Base-by-base conservation (phyloP, 2,797 vertebrate species). In the Leuciscus waleckii region DNA sequence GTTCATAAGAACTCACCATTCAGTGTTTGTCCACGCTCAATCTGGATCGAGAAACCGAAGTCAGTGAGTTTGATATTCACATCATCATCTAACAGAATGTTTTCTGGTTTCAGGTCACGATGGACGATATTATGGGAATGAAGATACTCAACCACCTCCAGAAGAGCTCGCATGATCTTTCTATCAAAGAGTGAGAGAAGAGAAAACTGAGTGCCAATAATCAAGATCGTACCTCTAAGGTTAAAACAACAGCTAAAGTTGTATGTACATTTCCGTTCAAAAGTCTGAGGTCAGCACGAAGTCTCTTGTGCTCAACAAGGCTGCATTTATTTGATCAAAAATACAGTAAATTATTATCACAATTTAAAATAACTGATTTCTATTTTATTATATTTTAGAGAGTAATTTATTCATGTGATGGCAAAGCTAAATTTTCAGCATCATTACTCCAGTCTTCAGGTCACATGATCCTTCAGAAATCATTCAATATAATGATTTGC, bases 51-150 rank as follows among this genome's bases (percentile, higher is more conserved):
- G 79, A 99, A 99, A 81, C 98, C 98, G 0, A 99, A 99, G 92
- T 99, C 98, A 0, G 97, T 99, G 86, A 99, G 96, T 90, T 97
- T 99, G 90, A 99, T 98, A 92, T 98, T 98, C 97, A 96, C 98
- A 86, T 98, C 1, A 0, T 99, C 98, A 0, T 99, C 98, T 88
- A 99, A 89, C 7, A 99, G 96, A 92, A 99, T 98, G 92, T 99
- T 99, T 91, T 99, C 97, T 0, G 98, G 98, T 93, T 99, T 99
- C 85, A 99, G 94, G 90, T 99, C 98, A 39, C 98, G 92, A 84
- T 99, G 98, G 79, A 99, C 96, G 0, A 99, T 98, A 94, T 97
- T 95, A 89, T 97, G 95, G 86, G 90, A 81, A 88, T 99, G 98
- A 71, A 99, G 95, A 88, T 94, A 94, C 85, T 95, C 89, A 83